A percentile compares a stretch with the other conserved stretches of the same genome.
Conservation (phyloP, 2,888 invertebrate genomes). For the Zygaena filipendulae region DNA sequence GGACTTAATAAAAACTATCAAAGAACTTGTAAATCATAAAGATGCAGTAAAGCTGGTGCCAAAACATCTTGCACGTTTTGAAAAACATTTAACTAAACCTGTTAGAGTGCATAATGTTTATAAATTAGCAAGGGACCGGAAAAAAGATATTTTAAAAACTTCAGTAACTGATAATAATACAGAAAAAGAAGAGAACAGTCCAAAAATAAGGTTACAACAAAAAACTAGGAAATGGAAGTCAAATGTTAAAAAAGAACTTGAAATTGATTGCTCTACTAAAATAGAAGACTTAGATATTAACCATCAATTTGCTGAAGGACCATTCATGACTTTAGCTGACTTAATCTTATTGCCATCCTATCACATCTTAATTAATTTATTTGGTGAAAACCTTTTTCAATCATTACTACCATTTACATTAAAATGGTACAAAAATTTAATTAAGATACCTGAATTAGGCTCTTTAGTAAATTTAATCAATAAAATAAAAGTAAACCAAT, state of each 20-base stretch:
- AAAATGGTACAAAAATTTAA: conserved; percentile 69
- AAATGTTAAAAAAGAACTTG: conserved; percentile 37
- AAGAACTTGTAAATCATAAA: conserved; percentile 32
- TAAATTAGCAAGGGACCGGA: conserved; percentile 73
- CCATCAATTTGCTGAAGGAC: conserved; percentile 87
- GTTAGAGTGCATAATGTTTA: conserved; percentile 87
- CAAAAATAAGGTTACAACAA: conserved; percentile 15
- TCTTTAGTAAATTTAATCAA: conserved; percentile 19
- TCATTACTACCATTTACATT: conserved; percentile 69
- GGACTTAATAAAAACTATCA: conserved; percentile 74
- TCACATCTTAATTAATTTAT: conserved; percentile 65
- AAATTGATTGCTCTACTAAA: conserved; percentile 51
- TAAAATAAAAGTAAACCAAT: conserved; percentile 17
- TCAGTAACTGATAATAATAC: conserved; percentile 11
- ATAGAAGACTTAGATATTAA: conserved; percentile 62
- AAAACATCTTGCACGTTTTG: conserved; percentile 78
- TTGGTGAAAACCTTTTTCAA: conserved; percentile 34
- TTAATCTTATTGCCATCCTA: conserved; percentile 80
- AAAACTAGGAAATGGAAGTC: conserved; percentile 63
- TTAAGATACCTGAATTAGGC: conserved; percentile 26
- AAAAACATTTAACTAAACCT: conserved; percentile 86
- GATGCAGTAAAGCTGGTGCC: conserved; percentile 61
- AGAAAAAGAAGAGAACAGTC: conserved; percentile 10
- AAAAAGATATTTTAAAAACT: conserved; percentile 37
- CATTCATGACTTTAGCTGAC: conserved; percentile 85